These are phyloP conservation scores for Saturnia japonica DNA, from an alignment of 2,888 invertebrate genomes.

Conservation along the genomic window DNA sequence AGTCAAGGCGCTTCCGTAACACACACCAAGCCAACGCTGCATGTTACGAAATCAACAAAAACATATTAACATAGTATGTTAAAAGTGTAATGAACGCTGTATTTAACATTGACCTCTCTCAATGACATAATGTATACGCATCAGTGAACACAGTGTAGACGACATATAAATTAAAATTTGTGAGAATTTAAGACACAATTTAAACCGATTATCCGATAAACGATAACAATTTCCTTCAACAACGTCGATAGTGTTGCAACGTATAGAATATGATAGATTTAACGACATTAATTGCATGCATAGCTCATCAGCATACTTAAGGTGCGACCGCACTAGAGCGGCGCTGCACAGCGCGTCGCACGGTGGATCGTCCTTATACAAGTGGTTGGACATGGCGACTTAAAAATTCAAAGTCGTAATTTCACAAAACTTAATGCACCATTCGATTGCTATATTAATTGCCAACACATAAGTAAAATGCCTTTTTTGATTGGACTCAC, in stretches of 20 bases:
- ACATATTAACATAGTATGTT: conserved; percentile 26
- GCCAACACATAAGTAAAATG: no score
- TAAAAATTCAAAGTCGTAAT: no score
- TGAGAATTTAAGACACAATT: not conserved
- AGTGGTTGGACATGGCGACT: no score
- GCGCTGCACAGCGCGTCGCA: no score
- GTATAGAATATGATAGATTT: not conserved
- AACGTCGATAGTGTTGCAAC: no score
- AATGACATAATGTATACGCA: not conserved
- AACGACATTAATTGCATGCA: not conserved
- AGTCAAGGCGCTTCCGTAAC: conserved; percentile 94
- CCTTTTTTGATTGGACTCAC: no score
- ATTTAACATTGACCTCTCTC: not conserved
- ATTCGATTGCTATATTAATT: no score
- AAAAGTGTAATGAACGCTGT: conserved; percentile 14
- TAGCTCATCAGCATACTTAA: no score
- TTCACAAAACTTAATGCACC: no score
- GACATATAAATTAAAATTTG: not conserved
- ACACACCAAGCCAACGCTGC: conserved; percentile 97
- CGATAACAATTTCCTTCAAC: not conserved
- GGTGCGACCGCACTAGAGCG: no score
- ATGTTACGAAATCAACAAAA: conserved; percentile 54
- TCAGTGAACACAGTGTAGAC: not conserved
- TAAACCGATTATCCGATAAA: not conserved
- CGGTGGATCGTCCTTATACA: no score